Base-by-base conservation (phyloP, 2,113 vertebrate species). In the Tychaedon coryphoeus region DNA sequence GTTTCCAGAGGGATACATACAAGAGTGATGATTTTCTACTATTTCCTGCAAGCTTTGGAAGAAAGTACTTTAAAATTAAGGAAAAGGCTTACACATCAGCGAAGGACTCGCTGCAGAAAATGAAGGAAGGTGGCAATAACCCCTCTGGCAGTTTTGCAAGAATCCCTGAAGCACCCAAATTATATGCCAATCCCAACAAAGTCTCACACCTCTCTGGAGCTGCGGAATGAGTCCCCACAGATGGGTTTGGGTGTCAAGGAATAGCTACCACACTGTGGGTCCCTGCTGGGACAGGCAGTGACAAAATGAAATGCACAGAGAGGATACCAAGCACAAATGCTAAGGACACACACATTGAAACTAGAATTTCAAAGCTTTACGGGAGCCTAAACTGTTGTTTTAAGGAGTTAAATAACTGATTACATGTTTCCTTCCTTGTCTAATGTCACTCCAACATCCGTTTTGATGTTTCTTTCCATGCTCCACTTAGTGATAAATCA, bases 371-470 rank as follows among this genome's bases (percentile, higher is more conserved):
- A 77, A 51, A 88, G 83, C 67, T 84, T 71, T 43, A 23, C 0
- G 0, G 43, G 16, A 85, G 61, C 57, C 53, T 64, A 29, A 92
- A 71, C 8, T 66, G 47, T 84, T 43, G 36, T 86, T 87, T 78
- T 73, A 87, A 67, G 48, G 26, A 87, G 57, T n/a, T 92, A 67
- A 92, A 61, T 86, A 88, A 92, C 66, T 88, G 79, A 84, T 58
- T 64, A 43, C 31, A 38, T 1, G 2, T 42, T 81, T 85, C 72
- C 80, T 87, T 91, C 80, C 65, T 82, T 78, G 36, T 65, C 76
- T 85, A 72, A 77, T 65, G 36, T 56, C 51, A 75, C 14, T 81
- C 48, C 36, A 75, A 48, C 61, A 85, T 48, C 40, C 5, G 7
- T 61, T 95, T 61, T 57, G 51, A 84, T 38, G 70, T 87, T 89